Conservation (phyloP, 2,888 invertebrate genomes). For the Rhaphigaster nebulosa region DNA sequence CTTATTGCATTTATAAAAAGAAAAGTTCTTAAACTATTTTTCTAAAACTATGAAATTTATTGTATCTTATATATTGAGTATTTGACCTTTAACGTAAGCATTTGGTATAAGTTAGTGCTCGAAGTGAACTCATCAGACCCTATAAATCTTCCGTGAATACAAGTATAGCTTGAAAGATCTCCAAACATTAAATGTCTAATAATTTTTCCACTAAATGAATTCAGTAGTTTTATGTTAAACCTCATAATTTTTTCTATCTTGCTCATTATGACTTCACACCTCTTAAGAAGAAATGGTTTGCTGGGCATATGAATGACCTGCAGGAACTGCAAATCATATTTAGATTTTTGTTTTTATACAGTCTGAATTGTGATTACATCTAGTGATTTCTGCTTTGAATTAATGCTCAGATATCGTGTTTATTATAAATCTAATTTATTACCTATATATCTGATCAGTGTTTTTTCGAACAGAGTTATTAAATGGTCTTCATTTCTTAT, state of each 20-base stretch:
- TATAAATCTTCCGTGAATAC: background rate
- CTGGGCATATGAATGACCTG: no score
- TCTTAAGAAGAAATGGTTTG: no score
- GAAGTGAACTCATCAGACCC: background rate
- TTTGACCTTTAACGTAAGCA: background rate
- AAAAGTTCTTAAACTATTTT: background rate
- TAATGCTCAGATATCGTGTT: no score
- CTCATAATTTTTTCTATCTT: background rate
- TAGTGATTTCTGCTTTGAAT: no score
- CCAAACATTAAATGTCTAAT: background rate
- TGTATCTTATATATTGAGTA: background rate
- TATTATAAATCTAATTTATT: no score
- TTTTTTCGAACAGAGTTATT: no score
- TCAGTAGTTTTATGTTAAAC: background rate
- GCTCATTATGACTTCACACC: no score
- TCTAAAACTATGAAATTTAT: background rate
- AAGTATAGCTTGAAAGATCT: background rate
- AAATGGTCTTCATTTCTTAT: no score
- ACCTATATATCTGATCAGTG: no score
- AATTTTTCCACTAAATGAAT: background rate
- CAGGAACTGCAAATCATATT: no score
- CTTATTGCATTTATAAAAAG: background rate
- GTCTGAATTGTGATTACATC: no score
- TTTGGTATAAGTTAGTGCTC: background rate
- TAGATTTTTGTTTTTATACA: no score